Base-by-base conservation (phyloP, 2,888 invertebrate species). In the Rugalucina vietnamica region DNA sequence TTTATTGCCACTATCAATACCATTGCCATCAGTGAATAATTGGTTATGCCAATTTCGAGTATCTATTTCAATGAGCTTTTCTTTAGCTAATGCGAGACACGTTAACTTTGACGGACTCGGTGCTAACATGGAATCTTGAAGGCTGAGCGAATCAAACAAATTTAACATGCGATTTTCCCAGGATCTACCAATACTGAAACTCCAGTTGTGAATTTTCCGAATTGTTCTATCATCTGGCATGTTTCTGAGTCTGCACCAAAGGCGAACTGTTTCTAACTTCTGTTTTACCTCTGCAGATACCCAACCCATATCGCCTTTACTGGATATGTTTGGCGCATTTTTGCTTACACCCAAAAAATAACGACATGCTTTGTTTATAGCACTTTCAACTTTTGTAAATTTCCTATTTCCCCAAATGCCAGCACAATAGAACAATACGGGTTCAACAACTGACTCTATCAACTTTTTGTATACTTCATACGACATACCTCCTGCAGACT, bases 201-300 rank as follows among this genome's bases (percentile, higher is more conserved):
- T 36, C 71, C 71, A 71, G 5, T 71, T 21, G 21, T 71, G 71
- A 27, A 71, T 24, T 5, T n/a, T 8, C 5, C 71, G 71, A 18
- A 39, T 37, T n/a, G n/a, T 71, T 37, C 71, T 71, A 21, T 71
- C 27, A 5, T 71, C 71, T 39, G 71, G 71, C 71, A 71, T 36
- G n/a, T 71, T 71, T 4, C 24, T 5, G 3, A 71, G 37, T 24
- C 24, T 12, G 29, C 71, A 71, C 71, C 71, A 71, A 3, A 71
- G 14, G 14, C 71, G 37, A 24, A 71, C 39, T 12, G 37, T 24
- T 71, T 71, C 71, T 5, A 71, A 21, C n/a, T 71, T 71, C n/a
- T 71, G 71, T 39, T 71, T 71, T 24, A 36, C 37, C 8, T 71
- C 37, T 3, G 12, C 5, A n/a, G 71, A 71, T 18, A 4, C 5